Base-by-base conservation (phyloP, 1,140 invertebrate species). In the Protaetia brevitarsis region DNA sequence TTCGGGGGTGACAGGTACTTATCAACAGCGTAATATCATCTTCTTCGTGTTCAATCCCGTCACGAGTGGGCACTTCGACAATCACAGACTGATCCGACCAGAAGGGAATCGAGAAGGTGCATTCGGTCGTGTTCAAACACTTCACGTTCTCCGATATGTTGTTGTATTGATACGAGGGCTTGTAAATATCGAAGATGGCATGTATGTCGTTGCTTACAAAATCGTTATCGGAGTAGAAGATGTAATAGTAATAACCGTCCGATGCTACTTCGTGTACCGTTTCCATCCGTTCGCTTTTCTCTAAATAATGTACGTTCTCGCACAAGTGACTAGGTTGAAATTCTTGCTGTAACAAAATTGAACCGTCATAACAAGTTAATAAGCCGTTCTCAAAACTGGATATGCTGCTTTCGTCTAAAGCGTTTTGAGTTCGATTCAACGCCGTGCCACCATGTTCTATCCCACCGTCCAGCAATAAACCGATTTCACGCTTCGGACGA, bases 141-240 rank as follows among this genome's bases (percentile, higher is more conserved):
- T 82, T 77, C 70, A 84, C 84, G 10, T 85, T 84, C 36, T 85
- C 83, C 3, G 86, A 85, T 68, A 88, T 82, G 72, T 92, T 92
- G 36, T 87, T 84, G 76, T 89, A 90, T 75, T 88, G 85, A 77
- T 90, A 90, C 66, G 89, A 88, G 4, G 91, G 89, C 72, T 93
- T 93, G 72, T 89, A 88, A 72, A 93, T 92, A 80, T 92, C 88
- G 79, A 93, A 93, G 68, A 90, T 83, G 8, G 88, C 89, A 79
- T 92, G 88, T 68, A 93, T 90, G 74, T 90, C 87, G 78, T 93
- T 93, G 3, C 80, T 83, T 7, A 88, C 86, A 65, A 87, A 80
- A 76, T 93, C 90, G 80, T 92, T 92, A 74, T 93, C 90, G 71
- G 89, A 91, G 72, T 92, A 93, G 80, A 93, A 93, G 68, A 93